Conservation (phyloP, 2,113 vertebrate species). For the Egretta garzetta region DNA sequence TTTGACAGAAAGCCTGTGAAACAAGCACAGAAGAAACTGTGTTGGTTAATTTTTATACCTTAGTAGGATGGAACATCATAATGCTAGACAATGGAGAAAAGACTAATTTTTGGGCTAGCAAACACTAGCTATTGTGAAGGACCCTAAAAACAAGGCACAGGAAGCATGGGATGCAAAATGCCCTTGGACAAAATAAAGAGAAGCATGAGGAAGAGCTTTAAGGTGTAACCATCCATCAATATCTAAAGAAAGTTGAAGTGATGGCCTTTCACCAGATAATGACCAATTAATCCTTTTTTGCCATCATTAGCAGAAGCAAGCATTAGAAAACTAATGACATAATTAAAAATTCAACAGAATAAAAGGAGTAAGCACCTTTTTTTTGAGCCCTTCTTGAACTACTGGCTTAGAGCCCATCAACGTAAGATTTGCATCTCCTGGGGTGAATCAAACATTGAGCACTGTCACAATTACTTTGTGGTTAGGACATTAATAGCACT, state of each 20-base stretch:
- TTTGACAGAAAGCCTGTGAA: slow-evolving; percentile 14
- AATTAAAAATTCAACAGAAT: neutral
- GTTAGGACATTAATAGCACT: neutral
- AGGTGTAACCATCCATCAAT: neutral
- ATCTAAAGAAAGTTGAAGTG: neutral
- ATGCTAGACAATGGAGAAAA: neutral
- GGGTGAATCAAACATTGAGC: neutral
- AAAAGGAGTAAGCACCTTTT: neutral
- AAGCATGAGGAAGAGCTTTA: neutral
- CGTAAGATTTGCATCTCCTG: neutral
- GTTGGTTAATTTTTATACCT: neutral
- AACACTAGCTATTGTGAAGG: neutral
- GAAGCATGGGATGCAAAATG: neutral
- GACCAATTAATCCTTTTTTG: neutral
- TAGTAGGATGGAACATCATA: neutral
- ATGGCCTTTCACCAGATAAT: neutral
- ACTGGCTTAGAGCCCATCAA: neutral
- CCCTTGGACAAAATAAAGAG: neutral
- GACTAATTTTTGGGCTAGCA: neutral
- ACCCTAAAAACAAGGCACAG: neutral
- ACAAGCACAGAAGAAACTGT: neutral
- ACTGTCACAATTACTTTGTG: neutral
- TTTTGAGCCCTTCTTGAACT: neutral
- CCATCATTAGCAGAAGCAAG: neutral
- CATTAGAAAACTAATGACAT: neutral